Conservation (phyloP, 1,140 invertebrate genomes). For the Drosophila orena region DNA sequence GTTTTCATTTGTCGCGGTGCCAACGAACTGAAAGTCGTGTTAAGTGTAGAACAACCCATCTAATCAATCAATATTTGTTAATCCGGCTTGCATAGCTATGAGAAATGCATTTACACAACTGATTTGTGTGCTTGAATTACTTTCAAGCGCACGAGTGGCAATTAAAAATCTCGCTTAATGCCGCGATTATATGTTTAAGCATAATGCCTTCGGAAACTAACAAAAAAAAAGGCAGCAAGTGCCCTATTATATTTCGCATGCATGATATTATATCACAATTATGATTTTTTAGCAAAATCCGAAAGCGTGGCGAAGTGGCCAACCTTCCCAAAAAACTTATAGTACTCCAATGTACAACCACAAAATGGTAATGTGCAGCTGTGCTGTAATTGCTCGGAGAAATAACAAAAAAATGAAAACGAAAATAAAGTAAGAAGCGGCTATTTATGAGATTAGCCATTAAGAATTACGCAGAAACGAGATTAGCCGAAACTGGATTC, state of each 20-base stretch:
- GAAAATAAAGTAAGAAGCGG: conserved; percentile 18
- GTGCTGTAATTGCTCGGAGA: conserved; percentile 19
- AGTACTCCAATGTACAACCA: conserved; percentile 21
- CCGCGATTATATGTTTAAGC: conserved; percentile 9
- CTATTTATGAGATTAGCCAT: conserved; percentile 36
- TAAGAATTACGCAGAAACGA: conserved; percentile 43
- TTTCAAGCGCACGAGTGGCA: not conserved
- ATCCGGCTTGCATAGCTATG: not conserved
- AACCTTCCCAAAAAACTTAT: conserved; percentile 36
- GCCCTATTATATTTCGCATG: conserved; percentile 6
- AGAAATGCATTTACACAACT: conserved; percentile 2
- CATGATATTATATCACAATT: conserved; percentile 40
- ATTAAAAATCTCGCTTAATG: not conserved
- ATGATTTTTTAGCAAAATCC: conserved; percentile 34
- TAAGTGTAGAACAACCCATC: conserved; percentile 6
- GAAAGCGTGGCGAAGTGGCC: conserved; percentile 34
- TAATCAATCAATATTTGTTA: not conserved
- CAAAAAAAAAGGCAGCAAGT: conserved; percentile 7
- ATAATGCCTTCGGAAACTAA: conserved; percentile 5
- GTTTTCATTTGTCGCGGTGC: not conserved
- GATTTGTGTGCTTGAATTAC: not conserved
- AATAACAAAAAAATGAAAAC: conserved; percentile 1
- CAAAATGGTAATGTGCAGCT: conserved; percentile 32
- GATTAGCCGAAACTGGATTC: conserved; percentile 29
- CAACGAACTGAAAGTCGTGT: conserved; percentile 16